Percentiles rank a stretch among this genome's conserved stretches.
Evolutionary conservation across 2,888 invertebrate genomes (phyloP).

Genomic region (Apodemia mormo): DNA sequence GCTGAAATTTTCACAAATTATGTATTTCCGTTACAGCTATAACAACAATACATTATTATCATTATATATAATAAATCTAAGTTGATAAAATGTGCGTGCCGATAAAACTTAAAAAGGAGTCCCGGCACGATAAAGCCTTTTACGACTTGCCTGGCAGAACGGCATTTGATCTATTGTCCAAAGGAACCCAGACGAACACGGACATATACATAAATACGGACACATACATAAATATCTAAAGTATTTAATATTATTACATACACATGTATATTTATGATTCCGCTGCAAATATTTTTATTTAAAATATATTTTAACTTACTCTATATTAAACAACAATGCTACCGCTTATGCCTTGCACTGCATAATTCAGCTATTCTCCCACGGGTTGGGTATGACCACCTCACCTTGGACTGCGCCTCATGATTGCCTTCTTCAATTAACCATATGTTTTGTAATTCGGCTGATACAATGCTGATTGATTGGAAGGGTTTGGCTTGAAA

Average conservation of each 20-base stretch:
- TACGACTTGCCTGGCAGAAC: no score
- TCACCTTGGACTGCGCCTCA: slow-evolving; percentile 38
- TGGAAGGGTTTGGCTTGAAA: slow-evolving; percentile 8
- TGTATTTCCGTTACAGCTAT: no score
- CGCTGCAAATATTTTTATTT: background rate
- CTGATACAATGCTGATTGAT: slow-evolving; percentile 19
- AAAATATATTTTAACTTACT: background rate
- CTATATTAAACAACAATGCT: background rate
- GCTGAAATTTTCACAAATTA: no score
- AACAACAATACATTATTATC: no score
- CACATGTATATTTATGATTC: background rate
- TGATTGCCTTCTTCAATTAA: slow-evolving; percentile 54
- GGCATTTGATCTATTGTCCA: no score
- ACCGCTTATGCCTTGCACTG: slow-evolving; percentile 15
- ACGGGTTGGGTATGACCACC: slow-evolving; percentile 35
- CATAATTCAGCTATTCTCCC: slow-evolving; percentile 33
- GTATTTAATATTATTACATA: background rate
- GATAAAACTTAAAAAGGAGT: no score
- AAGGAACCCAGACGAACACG: no score
- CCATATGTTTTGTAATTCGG: slow-evolving; percentile 53
- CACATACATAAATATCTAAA: no score
- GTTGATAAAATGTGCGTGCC: no score
- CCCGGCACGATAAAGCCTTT: no score
- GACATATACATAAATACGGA: no score
- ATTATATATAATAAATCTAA: no score